Conservation (phyloP, 2,888 invertebrate genomes). For the Ochropleura plecta region DNA sequence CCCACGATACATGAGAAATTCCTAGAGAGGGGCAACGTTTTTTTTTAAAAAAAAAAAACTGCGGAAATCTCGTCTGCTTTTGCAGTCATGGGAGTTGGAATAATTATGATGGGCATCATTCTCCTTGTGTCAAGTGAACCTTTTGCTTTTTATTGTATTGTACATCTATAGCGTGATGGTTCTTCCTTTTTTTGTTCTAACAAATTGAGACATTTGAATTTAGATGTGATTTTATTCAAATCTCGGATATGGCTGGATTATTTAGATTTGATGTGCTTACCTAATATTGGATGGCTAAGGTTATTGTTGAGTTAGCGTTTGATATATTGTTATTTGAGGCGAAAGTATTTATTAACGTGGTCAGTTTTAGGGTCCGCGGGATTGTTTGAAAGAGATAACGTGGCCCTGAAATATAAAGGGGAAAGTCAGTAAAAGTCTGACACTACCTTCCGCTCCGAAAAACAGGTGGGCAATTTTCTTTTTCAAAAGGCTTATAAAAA, state of each 20-base stretch:
- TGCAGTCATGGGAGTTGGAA: not conserved
- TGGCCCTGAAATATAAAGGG: no score
- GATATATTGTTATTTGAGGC: slow-evolving; percentile 60
- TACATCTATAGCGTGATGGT: slow-evolving; percentile 46
- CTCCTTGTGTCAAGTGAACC: not conserved
- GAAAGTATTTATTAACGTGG: slow-evolving; percentile 50
- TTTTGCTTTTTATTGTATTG: not conserved
- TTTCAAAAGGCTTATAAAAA: not conserved
- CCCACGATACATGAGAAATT: no score
- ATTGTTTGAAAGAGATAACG: no score
- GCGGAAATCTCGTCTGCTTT: no score
- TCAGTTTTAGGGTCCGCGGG: slow-evolving; percentile 3
- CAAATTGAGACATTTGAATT: slow-evolving; percentile 67
- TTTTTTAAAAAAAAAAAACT: no score
- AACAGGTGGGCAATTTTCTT: slow-evolving; percentile 20
- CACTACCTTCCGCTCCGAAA: no score
- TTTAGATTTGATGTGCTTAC: slow-evolving; percentile 64
- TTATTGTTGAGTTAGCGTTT: slow-evolving; percentile 57
- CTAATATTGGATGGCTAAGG: slow-evolving; percentile 56
- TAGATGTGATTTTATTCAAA: slow-evolving; percentile 75
- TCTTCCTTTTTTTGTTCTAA: slow-evolving; percentile 64
- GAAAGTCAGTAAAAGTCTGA: no score
- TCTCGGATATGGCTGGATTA: slow-evolving; percentile 66
- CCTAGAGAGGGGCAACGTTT: no score
- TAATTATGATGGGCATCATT: not conserved